phyloP scores from a whole-genome alignment of 2,888 invertebrate species.

The Drosophila recens region DNA sequence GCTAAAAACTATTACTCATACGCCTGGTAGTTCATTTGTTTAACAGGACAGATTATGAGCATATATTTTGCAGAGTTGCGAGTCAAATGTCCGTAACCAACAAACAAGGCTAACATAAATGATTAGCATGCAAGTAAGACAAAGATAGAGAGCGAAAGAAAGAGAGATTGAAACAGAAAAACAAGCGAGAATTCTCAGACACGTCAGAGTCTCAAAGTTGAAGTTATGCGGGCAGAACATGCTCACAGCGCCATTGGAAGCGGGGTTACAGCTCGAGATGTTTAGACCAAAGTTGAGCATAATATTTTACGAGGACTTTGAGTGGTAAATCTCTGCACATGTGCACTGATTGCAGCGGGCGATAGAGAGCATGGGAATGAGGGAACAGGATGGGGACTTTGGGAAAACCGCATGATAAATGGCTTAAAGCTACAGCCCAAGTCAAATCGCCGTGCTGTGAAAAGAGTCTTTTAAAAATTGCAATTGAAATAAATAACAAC shows the following conservation, averaged over 20 bases:
- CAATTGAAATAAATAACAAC: slow-evolving; percentile 7
- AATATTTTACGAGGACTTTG: slow-evolving; percentile 75
- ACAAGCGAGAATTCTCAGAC: slow-evolving; percentile 25
- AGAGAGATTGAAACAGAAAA: neutral
- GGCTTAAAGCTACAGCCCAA: slow-evolving; percentile 37
- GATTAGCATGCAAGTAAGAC: slow-evolving; percentile 41
- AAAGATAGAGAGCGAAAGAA: neutral
- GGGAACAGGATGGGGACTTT: slow-evolving; percentile 15
- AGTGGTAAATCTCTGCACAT: slow-evolving; percentile 68
- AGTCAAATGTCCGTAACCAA: slow-evolving; percentile 26
- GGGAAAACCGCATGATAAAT: slow-evolving; percentile 61
- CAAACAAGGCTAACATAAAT: slow-evolving; percentile 36
- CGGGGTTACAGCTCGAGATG: slow-evolving; percentile 40
- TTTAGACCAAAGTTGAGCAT: slow-evolving; percentile 48
- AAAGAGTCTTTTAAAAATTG: neutral
- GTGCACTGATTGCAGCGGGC: slow-evolving; percentile 67
- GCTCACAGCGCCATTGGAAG: slow-evolving; percentile 10
- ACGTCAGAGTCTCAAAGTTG: slow-evolving; percentile 29
- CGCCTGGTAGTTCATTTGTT: slow-evolving; percentile 29
- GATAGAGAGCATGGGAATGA: too few species aligned
- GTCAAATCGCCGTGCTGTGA: neutral
- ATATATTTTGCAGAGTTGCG: slow-evolving; percentile 32
- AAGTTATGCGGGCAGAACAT: slow-evolving; percentile 24
- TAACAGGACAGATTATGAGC: slow-evolving; percentile 28
- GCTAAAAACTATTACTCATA: slow-evolving; percentile 30